phyloP scores from a whole-genome alignment of 2,113 vertebrate species.

The Plotosus lineatus region DNA sequence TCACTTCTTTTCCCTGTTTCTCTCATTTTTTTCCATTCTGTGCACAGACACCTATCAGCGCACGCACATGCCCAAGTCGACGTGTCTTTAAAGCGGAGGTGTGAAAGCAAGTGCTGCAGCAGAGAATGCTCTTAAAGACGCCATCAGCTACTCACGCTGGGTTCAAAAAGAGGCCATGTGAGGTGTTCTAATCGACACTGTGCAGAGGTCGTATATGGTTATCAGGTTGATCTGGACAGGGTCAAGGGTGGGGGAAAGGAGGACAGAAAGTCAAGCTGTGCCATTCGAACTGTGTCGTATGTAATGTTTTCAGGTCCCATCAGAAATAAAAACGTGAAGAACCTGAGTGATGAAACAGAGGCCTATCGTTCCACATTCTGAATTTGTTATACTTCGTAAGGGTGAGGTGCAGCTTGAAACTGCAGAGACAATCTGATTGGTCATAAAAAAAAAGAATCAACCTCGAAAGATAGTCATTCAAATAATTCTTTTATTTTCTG shows the following conservation, averaged over 20 bases:
- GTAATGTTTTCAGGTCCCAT: not conserved
- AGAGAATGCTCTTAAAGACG: slow-evolving; percentile 26
- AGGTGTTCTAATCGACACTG: slow-evolving; percentile 71
- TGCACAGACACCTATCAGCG: slow-evolving; percentile 33
- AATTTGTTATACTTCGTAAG: not conserved
- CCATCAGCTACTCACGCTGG: slow-evolving; percentile 18
- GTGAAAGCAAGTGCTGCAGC: slow-evolving; percentile 22
- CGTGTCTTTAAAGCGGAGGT: slow-evolving; percentile 4
- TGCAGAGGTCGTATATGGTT: slow-evolving; percentile 66
- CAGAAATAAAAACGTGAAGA: not conserved
- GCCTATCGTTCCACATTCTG: not conserved
- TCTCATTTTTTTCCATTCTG: not conserved
- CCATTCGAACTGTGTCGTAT: slow-evolving; percentile 56
- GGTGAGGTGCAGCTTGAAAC: not conserved
- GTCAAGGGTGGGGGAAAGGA: slow-evolving; percentile 51
- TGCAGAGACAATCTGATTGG: no score
- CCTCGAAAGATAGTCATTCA: no score
- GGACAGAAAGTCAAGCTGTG: slow-evolving; percentile 59
- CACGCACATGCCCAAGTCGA: slow-evolving; percentile 24
- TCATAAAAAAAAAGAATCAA: no score
- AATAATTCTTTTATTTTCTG: not conserved
- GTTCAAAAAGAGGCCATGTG: slow-evolving; percentile 9
- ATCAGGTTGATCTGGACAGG: slow-evolving; percentile 67
- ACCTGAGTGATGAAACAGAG: not conserved
- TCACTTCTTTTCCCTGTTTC: not conserved